A percentile compares a stretch with the other conserved stretches of the same genome.
phyloP scores from a whole-genome alignment of 1,140 invertebrate genomes.

The Scaptomyza montana region DNA sequence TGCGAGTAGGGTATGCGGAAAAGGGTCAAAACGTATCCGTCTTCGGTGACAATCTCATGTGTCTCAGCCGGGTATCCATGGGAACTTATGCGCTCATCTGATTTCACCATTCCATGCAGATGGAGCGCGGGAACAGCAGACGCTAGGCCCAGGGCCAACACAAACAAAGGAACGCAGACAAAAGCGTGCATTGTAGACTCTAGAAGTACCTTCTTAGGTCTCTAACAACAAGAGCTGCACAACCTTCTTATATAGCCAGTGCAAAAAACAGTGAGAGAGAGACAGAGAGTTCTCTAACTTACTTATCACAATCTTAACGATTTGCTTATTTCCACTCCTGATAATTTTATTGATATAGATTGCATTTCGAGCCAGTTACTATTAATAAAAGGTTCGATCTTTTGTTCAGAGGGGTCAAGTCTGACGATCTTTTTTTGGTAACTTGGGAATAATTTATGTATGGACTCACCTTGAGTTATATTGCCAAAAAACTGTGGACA shows the following conservation, averaged over 20 bases:
- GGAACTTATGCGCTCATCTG: conserved; percentile 57
- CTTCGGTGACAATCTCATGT: conserved; percentile 56
- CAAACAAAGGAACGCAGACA: conserved; percentile 26
- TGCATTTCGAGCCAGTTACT: not conserved
- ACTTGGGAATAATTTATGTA: conserved; percentile 1
- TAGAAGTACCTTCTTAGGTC: conserved; percentile 11
- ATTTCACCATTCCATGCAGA: conserved; percentile 44
- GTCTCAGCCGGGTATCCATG: conserved; percentile 68
- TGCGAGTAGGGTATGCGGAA: conserved; percentile 72
- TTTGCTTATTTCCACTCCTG: conserved; percentile 24
- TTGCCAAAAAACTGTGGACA: not conserved
- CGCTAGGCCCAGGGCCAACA: conserved; percentile 38
- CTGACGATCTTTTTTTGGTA: conserved; percentile 3
- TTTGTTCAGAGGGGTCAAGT: conserved; percentile 3
- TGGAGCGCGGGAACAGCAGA: conserved; percentile 28
- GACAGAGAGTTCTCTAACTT: not conserved
- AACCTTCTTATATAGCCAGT: conserved; percentile 26
- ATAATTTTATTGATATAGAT: conserved; percentile 17
- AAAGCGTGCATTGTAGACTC: conserved; percentile 42
- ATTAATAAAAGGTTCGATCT: not conserved
- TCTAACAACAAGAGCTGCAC: conserved; percentile 10
- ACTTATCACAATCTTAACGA: conserved; percentile 3
- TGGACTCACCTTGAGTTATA: not conserved
- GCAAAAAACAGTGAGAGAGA: not conserved
- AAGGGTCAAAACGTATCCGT: conserved; percentile 65